Conservation (phyloP, 2,888 invertebrate genomes). For the Tenthredo mesomela region DNA sequence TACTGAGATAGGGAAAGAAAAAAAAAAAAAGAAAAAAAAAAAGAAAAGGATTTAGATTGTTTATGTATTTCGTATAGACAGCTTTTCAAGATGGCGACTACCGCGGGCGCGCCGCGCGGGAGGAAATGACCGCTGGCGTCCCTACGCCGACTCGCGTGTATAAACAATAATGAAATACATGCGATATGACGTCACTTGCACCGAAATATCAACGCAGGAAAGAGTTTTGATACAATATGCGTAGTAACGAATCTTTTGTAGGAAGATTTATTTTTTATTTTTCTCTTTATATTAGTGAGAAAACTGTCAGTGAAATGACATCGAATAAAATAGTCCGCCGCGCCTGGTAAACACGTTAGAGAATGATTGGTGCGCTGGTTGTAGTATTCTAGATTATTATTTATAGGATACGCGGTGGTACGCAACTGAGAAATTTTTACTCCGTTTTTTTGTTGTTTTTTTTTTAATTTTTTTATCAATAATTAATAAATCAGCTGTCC, state of each 20-base stretch:
- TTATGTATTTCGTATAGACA: constrained; percentile 44
- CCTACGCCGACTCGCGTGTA: constrained; percentile 33
- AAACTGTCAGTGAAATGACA: constrained; percentile 12
- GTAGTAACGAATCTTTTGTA: background rate
- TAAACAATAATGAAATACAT: constrained; percentile 47
- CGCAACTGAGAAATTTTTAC: background rate
- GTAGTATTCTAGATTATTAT: constrained; percentile 26
- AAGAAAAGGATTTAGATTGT: constrained; percentile 30
- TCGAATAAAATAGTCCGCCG: constrained; percentile 19
- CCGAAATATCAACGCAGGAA: constrained; percentile 45
- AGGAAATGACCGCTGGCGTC: constrained; percentile 33
- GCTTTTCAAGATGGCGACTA: constrained; percentile 41
- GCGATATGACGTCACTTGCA: constrained; percentile 49
- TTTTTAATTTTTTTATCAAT: background rate
- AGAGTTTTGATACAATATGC: constrained; percentile 35
- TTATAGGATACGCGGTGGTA: background rate
- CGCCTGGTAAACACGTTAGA: background rate
- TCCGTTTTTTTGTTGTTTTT: background rate
- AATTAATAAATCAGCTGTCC: background rate
- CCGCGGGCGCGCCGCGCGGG: constrained; percentile 21
- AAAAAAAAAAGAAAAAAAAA: background rate
- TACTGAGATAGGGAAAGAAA: background rate
- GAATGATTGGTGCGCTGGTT: background rate
- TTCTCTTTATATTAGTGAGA: background rate
- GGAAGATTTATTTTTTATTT: background rate